A percentile compares a stretch with the other conserved stretches of the same genome.
Conservation (phyloP, 2,797 vertebrate genomes). For the Arctocebus calabarensis region DNA sequence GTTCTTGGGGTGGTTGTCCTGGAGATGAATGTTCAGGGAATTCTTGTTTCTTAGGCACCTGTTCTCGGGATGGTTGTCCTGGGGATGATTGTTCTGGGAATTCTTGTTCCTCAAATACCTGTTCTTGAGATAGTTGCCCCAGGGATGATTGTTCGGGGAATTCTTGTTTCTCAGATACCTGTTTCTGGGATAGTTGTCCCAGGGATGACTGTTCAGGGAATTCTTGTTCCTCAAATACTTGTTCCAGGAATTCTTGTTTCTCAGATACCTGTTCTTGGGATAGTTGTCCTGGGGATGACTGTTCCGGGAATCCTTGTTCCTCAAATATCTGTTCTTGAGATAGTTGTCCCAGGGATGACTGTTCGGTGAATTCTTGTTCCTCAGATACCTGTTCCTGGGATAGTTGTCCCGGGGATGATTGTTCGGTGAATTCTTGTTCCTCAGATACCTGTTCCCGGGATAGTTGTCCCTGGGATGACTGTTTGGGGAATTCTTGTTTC, state of each 20-base stretch:
- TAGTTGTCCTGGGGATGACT: not conserved
- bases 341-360: not conserved
- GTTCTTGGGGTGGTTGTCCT: not conserved
- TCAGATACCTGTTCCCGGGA: too few species aligned
- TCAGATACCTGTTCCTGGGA: too few species aligned
- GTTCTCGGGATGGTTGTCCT: not conserved
- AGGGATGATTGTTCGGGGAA: too few species aligned
- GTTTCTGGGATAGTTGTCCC: not conserved
- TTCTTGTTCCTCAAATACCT: not conserved
- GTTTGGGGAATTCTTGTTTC: not conserved
- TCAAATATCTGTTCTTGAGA: not conserved
- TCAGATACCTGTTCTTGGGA: not conserved
- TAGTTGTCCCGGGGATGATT: too few species aligned
- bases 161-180: not conserved
- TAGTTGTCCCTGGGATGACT: too few species aligned
- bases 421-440: too few species aligned
- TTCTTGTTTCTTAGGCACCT: not conserved
- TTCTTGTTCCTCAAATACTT: too few species aligned
- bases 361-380: rapidly evolving
- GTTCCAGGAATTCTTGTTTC: not conserved
- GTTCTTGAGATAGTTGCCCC: not conserved
- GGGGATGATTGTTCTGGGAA: rapidly evolving
- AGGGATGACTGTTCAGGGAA: too few species aligned
- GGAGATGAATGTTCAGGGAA: too few species aligned
- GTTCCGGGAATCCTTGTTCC: rapidly evolving